phyloP scores from a whole-genome alignment of 2,888 invertebrate species.

The Laspeyria flexula region DNA sequence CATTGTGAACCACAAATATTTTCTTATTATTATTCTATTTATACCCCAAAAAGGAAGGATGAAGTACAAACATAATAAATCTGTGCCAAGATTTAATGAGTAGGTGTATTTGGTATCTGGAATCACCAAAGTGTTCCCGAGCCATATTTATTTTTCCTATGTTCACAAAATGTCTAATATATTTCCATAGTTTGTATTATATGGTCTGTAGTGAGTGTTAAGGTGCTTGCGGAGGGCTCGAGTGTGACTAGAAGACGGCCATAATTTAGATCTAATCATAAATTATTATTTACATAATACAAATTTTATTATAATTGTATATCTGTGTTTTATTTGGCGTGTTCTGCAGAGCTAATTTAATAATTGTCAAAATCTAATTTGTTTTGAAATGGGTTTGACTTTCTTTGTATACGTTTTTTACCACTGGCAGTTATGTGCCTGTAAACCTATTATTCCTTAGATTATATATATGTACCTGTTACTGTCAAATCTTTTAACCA shows the following conservation, averaged over 20 bases:
- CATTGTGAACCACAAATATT: no score
- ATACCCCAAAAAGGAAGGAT: background rate
- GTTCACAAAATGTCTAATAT: constrained; percentile 45
- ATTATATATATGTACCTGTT: no score
- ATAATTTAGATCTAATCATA: constrained; percentile 49
- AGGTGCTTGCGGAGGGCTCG: constrained; percentile 47
- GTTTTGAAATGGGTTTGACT: no score
- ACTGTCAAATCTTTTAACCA: no score
- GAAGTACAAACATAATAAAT: constrained; percentile 50
- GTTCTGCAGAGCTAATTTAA: constrained; percentile 9
- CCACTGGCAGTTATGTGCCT: no score
- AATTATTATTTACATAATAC: constrained; percentile 54
- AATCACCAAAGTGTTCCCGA: background rate
- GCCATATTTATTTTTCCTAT: constrained; percentile 30
- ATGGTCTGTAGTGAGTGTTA: constrained; percentile 39
- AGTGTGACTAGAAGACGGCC: constrained; percentile 36
- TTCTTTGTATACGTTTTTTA: no score
- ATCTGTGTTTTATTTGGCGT: constrained; percentile 44
- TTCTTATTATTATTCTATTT: no score
- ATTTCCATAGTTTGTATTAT: constrained; percentile 40
- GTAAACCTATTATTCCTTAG: no score
- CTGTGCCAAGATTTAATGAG: constrained; percentile 48
- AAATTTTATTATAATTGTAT: constrained; percentile 48
- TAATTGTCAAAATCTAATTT: no score
- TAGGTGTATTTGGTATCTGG: no score